Evolutionary conservation across 2,113 vertebrate genomes (phyloP).

Genomic region (Oreotrochilus melanogaster): DNA sequence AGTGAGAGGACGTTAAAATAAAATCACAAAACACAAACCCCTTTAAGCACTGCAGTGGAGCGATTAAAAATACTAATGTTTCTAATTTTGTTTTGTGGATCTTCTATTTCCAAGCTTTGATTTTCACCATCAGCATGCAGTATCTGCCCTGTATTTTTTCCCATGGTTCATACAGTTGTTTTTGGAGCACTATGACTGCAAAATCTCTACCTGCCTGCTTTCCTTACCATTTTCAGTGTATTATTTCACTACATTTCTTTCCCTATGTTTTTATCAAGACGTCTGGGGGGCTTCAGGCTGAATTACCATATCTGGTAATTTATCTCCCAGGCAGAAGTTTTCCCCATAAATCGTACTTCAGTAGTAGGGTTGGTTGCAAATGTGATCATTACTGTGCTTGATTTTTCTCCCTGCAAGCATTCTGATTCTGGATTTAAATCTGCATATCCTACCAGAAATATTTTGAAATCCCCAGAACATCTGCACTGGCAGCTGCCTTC

Average conservation of each 20-base stretch:
- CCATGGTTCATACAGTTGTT: not conserved
- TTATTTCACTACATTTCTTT: not conserved
- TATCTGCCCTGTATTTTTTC: not conserved
- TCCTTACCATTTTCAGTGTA: not conserved
- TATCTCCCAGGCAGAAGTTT: not conserved
- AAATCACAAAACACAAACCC: not conserved
- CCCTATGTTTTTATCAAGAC: not conserved
- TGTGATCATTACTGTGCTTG: not conserved
- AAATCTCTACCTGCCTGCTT: not conserved
- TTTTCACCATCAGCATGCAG: not conserved
- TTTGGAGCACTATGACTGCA: not conserved
- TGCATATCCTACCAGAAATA: not conserved
- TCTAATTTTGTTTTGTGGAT: not conserved
- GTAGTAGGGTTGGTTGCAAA: not conserved
- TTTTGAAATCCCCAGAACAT: not conserved
- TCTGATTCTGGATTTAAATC: not conserved
- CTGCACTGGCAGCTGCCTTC: not conserved
- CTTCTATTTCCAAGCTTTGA: not conserved
- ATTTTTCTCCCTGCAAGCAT: not conserved
- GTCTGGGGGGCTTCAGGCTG: not conserved
- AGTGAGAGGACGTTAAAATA: not conserved
- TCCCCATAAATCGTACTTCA: not conserved
- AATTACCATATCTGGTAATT: not conserved
- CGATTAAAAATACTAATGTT: not conserved
- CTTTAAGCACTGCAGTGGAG: not conserved